Base-by-base conservation (phyloP, 2,888 invertebrate species). In the Netelia melanura region DNA sequence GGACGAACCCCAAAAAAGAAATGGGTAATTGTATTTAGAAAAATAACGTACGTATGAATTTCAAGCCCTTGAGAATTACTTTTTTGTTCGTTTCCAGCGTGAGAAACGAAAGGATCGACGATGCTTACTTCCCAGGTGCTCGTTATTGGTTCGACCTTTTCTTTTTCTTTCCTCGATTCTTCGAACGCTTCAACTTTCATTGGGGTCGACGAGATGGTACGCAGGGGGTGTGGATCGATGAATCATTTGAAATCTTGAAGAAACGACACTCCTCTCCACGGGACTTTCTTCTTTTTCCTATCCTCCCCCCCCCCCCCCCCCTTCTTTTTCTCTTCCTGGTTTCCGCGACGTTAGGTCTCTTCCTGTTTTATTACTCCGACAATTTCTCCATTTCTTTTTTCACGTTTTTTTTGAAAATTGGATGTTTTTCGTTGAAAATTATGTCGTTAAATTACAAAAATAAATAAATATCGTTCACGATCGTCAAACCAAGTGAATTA, bases 161-260 rank as follows among this genome's bases (percentile, higher is more conserved):
- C 1, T 30, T 14, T 48, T 14, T 48, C 52, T 17, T 23, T 11
- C 52, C 23, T 21, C 52, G 14, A 48, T 62, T 74, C 5, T 30
- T 23, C 23, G 44, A 67, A 43, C 76, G 11, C 76, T 77, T 43
- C 23, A 58, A 67, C 58, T 77, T 77, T 61, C 58, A 77, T 77
- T 58, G 67, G 44, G 67, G 3, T 61, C 77, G 38, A 1, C 25
- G 68, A 48, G 48, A 48, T 1, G 14, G 14, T 14, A 14, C 10
- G 14, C 10, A 3, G 2, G 14, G 48, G 48, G 3, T 48, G 48
- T 48, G 48, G 14, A 14, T 48, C 23, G 10, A 23, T 23, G 61
- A 61, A 21, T 23, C 61, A 61, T 23, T 10, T 25, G 61, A 11
- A 61, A 23, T 23, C 10, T 23, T 23, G 23, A 25, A 61, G 61